Base-by-base conservation (phyloP, 2,888 invertebrate genomes). In the Dorcus hopei region DNA sequence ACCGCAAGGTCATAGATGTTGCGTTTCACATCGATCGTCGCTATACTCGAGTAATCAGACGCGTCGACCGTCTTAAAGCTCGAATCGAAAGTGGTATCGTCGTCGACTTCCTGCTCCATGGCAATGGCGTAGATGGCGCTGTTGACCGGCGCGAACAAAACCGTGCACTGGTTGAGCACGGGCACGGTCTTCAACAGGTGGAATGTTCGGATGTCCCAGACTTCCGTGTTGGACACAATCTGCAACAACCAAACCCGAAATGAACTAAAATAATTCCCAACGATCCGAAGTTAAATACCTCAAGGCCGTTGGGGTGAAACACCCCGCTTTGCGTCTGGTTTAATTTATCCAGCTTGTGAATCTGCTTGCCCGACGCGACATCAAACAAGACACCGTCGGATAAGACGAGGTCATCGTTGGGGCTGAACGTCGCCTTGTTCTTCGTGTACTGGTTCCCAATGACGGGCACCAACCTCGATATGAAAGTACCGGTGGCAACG, bases 381-480 rank as follows among this genome's bases (percentile, higher is more conserved):
- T 98, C 97, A 90, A 95, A 98, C 0, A 98, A 80, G 0, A 97
- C 95, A 41, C 98, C 97, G 77, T 98, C 97, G 56, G 93, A 93
- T 7, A 98, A 80, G n/a, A 98, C 89, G 14, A 98, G 81, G 71
- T 97, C 95, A 75, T 98, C 97, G 2, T 91, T 90, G 53, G 93
- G 93, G 78, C 92, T 94, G 78, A 96, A 97, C 2, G 95, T 95
- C 2, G 98, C 97, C 52, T 91, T 83, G 80, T 98, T 98, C 80
- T 91, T 91, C 2, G 89, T 89, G 79, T 98, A 99, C 75, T 92
- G 90, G 80, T 98, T 98, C 59, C 93, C 91, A 71, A 92, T 87
- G 54, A 88, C 84, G 1, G 94, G 93, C 38, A 86, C 86, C 48
- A 97, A 83, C 0, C 88, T 87, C 63, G 86, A 80, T 43, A 97